phyloP scores from a whole-genome alignment of 2,797 vertebrate species.

The Astyanax mexicanus region DNA sequence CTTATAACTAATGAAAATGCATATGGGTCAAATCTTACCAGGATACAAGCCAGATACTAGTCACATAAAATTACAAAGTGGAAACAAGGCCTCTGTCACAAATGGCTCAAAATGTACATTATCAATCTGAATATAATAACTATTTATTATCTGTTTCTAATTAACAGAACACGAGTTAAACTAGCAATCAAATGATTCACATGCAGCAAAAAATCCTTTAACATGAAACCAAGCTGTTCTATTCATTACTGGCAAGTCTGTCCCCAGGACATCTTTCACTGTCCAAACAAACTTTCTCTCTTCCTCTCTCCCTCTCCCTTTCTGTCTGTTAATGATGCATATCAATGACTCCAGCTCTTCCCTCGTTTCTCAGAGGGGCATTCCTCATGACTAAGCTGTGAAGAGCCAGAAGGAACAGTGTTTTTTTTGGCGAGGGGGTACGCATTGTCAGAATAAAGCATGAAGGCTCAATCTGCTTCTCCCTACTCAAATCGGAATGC shows the following conservation, averaged over 20 bases:
- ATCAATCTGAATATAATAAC: neutral
- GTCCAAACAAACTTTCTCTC: constrained; percentile 38
- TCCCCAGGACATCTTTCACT: constrained; percentile 18
- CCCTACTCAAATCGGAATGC: constrained; percentile 75
- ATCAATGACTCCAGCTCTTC: constrained; percentile 64
- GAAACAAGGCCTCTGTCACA: no score
- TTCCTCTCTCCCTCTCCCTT: constrained; percentile 48
- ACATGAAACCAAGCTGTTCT: neutral
- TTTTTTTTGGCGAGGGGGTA: constrained; percentile 57
- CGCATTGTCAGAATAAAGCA: constrained; percentile 80
- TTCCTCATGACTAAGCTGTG: constrained; percentile 54
- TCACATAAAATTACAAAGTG: no score
- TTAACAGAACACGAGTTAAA: neutral
- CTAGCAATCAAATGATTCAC: neutral
- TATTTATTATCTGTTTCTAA: neutral
- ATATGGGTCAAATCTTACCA: no score
- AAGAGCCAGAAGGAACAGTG: constrained; percentile 63
- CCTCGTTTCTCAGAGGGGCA: constrained; percentile 60
- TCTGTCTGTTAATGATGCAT: constrained; percentile 67
- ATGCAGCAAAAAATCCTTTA: neutral
- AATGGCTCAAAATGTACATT: no score
- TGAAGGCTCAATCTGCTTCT: constrained; percentile 83
- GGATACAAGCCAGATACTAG: no score
- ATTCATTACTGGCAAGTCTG: neutral
- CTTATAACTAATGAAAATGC: no score